Evolutionary conservation across 2,797 vertebrate genomes (phyloP).

Genomic region (Lutra lutra): DNA sequence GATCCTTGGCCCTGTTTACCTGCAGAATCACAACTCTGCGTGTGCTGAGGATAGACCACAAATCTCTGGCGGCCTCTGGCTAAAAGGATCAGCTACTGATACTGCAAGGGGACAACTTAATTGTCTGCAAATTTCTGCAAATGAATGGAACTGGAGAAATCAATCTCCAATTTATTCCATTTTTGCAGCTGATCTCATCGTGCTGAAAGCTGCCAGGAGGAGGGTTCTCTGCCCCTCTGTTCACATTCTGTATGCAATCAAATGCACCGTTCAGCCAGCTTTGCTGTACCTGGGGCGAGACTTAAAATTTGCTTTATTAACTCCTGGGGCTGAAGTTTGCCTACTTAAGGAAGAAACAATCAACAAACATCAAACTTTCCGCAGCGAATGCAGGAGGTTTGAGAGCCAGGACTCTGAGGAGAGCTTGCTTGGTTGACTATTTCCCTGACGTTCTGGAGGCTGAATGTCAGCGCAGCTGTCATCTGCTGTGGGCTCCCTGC

Average conservation of each 20-base stretch:
- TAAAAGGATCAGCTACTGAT: not conserved
- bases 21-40: not conserved
- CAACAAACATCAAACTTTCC: not conserved
- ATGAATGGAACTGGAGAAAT: not conserved
- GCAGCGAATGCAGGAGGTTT: not conserved
- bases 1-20: not conserved
- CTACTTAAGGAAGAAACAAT: not conserved
- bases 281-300: not conserved
- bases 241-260: not conserved
- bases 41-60: accelerated
- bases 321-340: conserved; percentile 16
- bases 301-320: conserved; percentile 24
- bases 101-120: not conserved
- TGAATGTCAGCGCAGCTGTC: not conserved
- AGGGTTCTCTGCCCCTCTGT: not conserved
- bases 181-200: not conserved
- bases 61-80: not conserved
- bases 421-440: not conserved
- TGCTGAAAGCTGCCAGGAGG: not conserved
- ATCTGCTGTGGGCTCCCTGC: not conserved
- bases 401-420: not conserved
- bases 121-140: not conserved
- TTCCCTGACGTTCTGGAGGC: not conserved
- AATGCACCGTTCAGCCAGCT: not conserved
- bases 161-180: not conserved